Conservation (phyloP, 64 coral and sea anemone genomes). For the Montipora cactus region DNA sequence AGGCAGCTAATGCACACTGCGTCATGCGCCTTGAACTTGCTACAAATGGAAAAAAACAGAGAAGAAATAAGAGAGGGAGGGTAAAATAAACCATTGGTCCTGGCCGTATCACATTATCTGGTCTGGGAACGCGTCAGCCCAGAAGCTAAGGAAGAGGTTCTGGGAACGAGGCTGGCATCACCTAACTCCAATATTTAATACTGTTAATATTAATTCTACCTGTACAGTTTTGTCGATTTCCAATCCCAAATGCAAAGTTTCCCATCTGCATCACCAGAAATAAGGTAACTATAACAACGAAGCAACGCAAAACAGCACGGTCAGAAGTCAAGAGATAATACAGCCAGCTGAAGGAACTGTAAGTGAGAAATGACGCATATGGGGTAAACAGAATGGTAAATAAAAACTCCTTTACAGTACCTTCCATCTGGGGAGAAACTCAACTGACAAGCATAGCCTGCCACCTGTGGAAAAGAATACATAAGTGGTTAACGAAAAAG, state of each 20-base stretch:
- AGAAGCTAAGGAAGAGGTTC: background rate
- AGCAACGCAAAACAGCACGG: background rate
- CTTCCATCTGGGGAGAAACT: conserved; percentile 96
- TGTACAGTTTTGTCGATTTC: conserved; percentile 98
- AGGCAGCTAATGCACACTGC: conserved; percentile 93
- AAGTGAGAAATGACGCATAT: background rate
- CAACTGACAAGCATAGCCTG: conserved; percentile 94
- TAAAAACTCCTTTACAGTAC: conserved; percentile 37
- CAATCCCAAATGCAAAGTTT: conserved; percentile 99
- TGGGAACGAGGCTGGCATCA: no score
- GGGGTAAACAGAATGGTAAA: no score
- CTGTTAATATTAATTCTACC: conserved; percentile 38
- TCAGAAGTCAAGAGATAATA: background rate
- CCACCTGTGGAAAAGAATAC: conserved; percentile 53
- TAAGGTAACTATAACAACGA: conserved; percentile 82
- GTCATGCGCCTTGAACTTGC: conserved; percentile 99
- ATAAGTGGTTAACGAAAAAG: background rate
- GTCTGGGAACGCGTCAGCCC: no score
- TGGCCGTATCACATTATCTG: no score
- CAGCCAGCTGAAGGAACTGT: no score
- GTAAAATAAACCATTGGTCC: no score
- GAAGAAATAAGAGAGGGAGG: no score
- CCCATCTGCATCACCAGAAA: conserved; percentile 98
- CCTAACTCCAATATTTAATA: no score
- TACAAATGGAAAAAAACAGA: conserved; percentile 14